Percentiles rank a stretch among this genome's conserved stretches.
Conservation (phyloP, 1,140 invertebrate species). For the Drosophila dunni region DNA sequence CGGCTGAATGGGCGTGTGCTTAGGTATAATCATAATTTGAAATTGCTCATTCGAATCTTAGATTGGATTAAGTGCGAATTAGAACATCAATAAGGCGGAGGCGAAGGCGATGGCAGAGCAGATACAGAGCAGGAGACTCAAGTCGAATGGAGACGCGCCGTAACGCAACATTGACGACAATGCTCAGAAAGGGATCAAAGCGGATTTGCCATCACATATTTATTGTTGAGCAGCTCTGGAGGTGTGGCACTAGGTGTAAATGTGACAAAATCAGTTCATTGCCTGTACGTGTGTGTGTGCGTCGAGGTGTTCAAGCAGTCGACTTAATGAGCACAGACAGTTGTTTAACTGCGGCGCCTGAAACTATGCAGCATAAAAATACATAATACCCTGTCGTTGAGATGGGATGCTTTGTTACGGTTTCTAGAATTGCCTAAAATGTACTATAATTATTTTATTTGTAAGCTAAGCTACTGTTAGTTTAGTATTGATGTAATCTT, state of each 20-base stretch:
- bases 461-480: too few relatives aligned
- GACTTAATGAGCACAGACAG: constrained; percentile 69
- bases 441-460: too few relatives aligned
- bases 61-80: constrained; percentile 83
- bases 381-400: constrained; percentile 27
- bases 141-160: constrained; percentile 29
- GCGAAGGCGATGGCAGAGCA: neutral
- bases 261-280: constrained; percentile 64
- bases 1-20: constrained; percentile 71
- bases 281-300: constrained; percentile 19
- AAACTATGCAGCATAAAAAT: constrained; percentile 32
- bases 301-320: constrained; percentile 68
- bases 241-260: constrained; percentile 61
- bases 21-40: constrained; percentile 83
- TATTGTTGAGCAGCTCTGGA: constrained; percentile 18
- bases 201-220: constrained; percentile 63
- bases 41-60: constrained; percentile 83
- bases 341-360: constrained; percentile 40
- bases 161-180: constrained; percentile 78
- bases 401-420: neutral
- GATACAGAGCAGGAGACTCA: neutral
- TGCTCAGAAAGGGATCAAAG: constrained; percentile 73
- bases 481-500: too few relatives aligned
- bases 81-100: constrained; percentile 77
- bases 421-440: neutral